phyloP scores from a whole-genome alignment of 2,888 invertebrate genomes.

The Julus scanicus region DNA sequence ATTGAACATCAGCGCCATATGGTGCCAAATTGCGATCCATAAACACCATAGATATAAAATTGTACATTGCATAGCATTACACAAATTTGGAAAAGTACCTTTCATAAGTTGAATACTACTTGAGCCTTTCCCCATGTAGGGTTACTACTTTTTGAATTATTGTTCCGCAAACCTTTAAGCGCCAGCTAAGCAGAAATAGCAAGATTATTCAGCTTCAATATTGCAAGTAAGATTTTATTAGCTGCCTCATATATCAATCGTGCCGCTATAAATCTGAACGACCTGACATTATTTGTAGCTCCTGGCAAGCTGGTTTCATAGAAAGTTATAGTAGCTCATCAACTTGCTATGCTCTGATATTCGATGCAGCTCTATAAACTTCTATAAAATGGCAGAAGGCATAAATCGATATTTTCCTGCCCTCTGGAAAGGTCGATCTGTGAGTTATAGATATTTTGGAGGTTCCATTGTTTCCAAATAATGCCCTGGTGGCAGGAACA shows the following conservation, averaged over 20 bases:
- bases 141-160: slow-evolving; percentile 1
- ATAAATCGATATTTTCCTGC: background rate
- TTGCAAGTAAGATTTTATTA: slow-evolving; percentile 19
- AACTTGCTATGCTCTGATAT: background rate
- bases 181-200: background rate
- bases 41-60: too few species aligned
- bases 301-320: background rate
- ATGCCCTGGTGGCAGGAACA: background rate
- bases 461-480: background rate
- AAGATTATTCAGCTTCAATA: background rate
- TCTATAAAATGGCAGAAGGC: background rate
- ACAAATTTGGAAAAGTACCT: too few species aligned
- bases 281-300: background rate
- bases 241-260: slow-evolving; percentile 11
- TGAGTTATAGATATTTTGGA: background rate
- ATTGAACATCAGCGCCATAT: too few species aligned
- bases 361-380: background rate
- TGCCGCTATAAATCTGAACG: background rate
- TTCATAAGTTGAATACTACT: too few species aligned
- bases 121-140: background rate
- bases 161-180: background rate
- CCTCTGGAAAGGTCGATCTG: background rate
- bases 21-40: too few species aligned
- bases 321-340: background rate
- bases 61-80: too few species aligned